These are phyloP conservation scores for Brachyrhaphis roseni DNA, from an alignment of 2,797 vertebrate genomes.

Conservation along the genomic window DNA sequence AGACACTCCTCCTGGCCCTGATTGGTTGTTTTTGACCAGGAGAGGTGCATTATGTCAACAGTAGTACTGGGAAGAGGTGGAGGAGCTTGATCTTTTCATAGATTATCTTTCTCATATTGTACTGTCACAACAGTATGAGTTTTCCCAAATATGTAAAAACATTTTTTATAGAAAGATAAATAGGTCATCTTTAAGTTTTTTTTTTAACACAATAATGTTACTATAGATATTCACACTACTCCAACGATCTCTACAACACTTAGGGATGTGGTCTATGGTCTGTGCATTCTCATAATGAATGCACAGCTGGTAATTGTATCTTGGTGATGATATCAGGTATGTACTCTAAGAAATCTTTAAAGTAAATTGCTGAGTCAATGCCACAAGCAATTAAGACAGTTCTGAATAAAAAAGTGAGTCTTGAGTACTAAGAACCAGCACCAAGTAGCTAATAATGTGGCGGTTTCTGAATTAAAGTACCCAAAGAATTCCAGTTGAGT, in stretches of 20 bases:
- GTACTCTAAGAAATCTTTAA: neutral
- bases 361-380: neutral
- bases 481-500: slow-evolving; percentile 90
- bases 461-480: slow-evolving; percentile 69
- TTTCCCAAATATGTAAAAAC: too few species aligned
- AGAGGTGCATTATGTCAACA: too few species aligned
- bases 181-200: neutral
- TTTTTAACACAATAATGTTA: neutral
- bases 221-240: neutral
- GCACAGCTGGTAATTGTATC: neutral
- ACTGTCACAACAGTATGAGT: too few species aligned
- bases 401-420: neutral
- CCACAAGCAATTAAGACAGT: neutral
- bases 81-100: too few species aligned
- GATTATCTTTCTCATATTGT: too few species aligned
- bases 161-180: too few species aligned
- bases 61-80: too few species aligned
- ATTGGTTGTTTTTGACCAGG: too few species aligned
- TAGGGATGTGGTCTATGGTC: neutral
- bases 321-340: neutral
- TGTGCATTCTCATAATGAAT: neutral
- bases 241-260: neutral
- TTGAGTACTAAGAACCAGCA: neutral
- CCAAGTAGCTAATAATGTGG: neutral
- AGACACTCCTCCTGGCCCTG: too few species aligned